Conservation (phyloP, 2,797 vertebrate species). For the Myripristis jacobus region DNA sequence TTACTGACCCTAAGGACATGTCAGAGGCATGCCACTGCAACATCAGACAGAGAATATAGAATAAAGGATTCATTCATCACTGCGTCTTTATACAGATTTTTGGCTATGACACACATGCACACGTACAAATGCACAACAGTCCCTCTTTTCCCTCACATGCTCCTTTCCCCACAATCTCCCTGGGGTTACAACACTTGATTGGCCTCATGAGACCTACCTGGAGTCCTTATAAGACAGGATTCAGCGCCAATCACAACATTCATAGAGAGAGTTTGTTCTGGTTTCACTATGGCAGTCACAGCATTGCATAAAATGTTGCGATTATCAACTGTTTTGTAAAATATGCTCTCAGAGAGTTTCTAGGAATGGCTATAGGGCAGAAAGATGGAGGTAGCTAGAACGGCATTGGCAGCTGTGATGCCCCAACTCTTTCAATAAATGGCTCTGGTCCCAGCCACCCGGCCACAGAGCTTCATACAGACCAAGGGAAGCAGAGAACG, state of each 20-base stretch:
- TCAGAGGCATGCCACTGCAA: too few species aligned
- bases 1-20: too few species aligned
- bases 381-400: neutral
- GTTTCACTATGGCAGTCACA: neutral
- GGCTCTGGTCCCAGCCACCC: slow-evolving; percentile 4
- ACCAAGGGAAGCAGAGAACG: slow-evolving; percentile 66
- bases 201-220: slow-evolving; percentile 23
- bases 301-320: neutral
- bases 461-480: slow-evolving; percentile 49
- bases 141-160: neutral
- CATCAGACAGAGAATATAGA: too few species aligned
- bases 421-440: slow-evolving; percentile 24
- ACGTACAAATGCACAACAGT: neutral
- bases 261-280: slow-evolving; percentile 1
- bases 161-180: neutral
- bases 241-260: neutral
- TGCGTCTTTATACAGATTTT: too few species aligned
- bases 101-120: too few species aligned
- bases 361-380: neutral
- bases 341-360: neutral
- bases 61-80: too few species aligned
- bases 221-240: slow-evolving; percentile 45
- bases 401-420: neutral
- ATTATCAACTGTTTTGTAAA: neutral
- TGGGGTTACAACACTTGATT: neutral